These are phyloP conservation scores for Holothuria glaberrima DNA, from an alignment of 35 echinoderm and acorn worm genomes.

Conservation along the genomic window DNA sequence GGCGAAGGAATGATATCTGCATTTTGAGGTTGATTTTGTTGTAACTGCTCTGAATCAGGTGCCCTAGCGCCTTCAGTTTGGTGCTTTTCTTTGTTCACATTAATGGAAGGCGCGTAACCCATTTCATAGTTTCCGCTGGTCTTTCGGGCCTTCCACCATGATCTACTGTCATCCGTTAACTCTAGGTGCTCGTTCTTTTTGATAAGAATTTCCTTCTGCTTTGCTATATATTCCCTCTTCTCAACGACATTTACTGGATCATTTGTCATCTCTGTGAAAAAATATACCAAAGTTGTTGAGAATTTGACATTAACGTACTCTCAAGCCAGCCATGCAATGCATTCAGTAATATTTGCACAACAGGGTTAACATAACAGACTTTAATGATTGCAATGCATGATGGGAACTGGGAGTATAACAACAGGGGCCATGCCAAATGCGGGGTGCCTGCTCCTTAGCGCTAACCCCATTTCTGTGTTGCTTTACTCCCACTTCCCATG, in stretches of 20 bases:
- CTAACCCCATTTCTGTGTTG: too few relatives aligned
- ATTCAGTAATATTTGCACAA: too few relatives aligned
- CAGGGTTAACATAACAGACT: too few relatives aligned
- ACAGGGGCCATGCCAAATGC: too few relatives aligned
- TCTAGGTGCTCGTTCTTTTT: conserved; percentile 85
- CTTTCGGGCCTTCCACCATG: conserved; percentile 96
- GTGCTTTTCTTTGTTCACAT: conserved; percentile 81
- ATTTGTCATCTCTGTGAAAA: conserved; percentile 84
- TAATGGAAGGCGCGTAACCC: conserved; percentile 97
- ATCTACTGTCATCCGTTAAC: conserved; percentile 82
- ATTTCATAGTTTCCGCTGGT: conserved; percentile 47
- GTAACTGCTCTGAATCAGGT: neutral
- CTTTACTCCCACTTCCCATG: too few relatives aligned
- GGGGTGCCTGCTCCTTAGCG: too few relatives aligned
- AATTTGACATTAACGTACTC: too few relatives aligned
- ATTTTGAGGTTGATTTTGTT: conserved; percentile 27
- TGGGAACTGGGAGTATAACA: too few relatives aligned
- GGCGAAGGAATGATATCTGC: conserved; percentile 35
- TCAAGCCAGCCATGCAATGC: too few relatives aligned
- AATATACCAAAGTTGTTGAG: neutral
- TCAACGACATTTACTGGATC: conserved; percentile 89
- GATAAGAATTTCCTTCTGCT: conserved; percentile 91
- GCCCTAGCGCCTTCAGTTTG: conserved; percentile 25
- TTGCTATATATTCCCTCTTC: conserved; percentile 95
- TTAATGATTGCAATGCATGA: too few relatives aligned